These are phyloP conservation scores for Trichonephila inaurata DNA, from an alignment of 1,140 invertebrate genomes.

Conservation along the genomic window DNA sequence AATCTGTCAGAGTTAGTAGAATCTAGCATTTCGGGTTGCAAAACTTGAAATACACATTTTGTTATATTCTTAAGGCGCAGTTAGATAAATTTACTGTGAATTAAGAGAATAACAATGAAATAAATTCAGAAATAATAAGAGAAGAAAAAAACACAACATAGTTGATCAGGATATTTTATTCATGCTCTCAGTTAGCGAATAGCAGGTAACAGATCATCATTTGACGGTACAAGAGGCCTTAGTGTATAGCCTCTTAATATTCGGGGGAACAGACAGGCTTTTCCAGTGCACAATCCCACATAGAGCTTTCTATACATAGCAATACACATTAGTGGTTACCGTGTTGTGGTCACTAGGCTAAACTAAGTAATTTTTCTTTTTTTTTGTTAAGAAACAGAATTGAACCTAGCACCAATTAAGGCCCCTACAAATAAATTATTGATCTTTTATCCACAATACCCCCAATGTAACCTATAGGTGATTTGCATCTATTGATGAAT, in stretches of 20 bases:
- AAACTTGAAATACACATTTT: no score
- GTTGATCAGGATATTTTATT: slow-evolving; percentile 71
- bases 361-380: background rate
- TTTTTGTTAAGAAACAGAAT: slow-evolving; percentile 30
- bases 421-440: slow-evolving; percentile 37
- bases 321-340: background rate
- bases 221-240: slow-evolving; percentile 58
- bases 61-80: no score
- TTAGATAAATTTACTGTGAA: no score
- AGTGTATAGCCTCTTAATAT: background rate
- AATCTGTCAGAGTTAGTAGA: no score
- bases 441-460: no score
- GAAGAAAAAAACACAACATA: background rate
- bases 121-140: background rate
- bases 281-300: slow-evolving; percentile 44
- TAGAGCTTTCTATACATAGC: slow-evolving; percentile 30
- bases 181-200: slow-evolving; percentile 66
- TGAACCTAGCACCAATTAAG: slow-evolving; percentile 58
- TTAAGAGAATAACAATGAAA: no score
- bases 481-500: background rate
- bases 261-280: background rate
- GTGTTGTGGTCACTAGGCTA: no score
- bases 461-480: background rate
- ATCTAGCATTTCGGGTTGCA: no score
- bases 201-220: slow-evolving; percentile 68